phyloP scores from a whole-genome alignment of 2,113 vertebrate genomes.

The Conger conger region DNA sequence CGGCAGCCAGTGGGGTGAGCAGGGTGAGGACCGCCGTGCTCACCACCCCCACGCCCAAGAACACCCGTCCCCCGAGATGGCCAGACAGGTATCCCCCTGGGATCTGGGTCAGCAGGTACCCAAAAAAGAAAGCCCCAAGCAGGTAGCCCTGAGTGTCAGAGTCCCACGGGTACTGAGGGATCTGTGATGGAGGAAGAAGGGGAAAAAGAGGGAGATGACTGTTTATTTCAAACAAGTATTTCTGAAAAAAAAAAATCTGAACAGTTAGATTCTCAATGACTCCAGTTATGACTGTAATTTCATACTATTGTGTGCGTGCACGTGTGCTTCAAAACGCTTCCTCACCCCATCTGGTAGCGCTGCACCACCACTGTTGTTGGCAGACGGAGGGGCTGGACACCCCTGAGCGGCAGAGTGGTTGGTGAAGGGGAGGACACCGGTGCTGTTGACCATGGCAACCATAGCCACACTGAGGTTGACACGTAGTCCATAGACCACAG shows the following conservation, averaged over 20 bases:
- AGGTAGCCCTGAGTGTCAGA: slow-evolving; percentile 73
- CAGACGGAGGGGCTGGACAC: slow-evolving; percentile 48
- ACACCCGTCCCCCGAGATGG: slow-evolving; percentile 70
- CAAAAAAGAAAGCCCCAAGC: slow-evolving; percentile 80
- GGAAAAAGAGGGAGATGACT: not conserved
- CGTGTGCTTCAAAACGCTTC: not conserved
- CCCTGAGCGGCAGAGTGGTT: slow-evolving; percentile 47
- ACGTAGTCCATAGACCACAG: slow-evolving; percentile 75
- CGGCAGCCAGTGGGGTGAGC: slow-evolving; percentile 72
- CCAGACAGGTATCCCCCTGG: slow-evolving; percentile 79
- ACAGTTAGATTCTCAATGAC: too few species aligned
- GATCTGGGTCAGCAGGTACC: slow-evolving; percentile 78
- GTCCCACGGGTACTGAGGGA: slow-evolving; percentile 62
- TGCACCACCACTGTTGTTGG: slow-evolving; percentile 39
- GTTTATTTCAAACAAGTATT: not conserved
- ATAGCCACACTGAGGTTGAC: slow-evolving; percentile 82
- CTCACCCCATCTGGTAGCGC: slow-evolving; percentile 57
- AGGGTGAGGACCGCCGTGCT: slow-evolving; percentile 74
- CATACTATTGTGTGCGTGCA: not conserved
- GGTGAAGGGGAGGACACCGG: not conserved
- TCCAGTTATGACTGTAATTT: not conserved
- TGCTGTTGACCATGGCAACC: slow-evolving; percentile 77
- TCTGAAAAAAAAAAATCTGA: too few species aligned
- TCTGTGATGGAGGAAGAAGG: slow-evolving; percentile 42
- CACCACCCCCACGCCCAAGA: slow-evolving; percentile 75